A percentile compares a stretch with the other conserved stretches of the same genome.
Conservation (phyloP, 2,888 invertebrate genomes). For the Pseudoips prasinana region DNA sequence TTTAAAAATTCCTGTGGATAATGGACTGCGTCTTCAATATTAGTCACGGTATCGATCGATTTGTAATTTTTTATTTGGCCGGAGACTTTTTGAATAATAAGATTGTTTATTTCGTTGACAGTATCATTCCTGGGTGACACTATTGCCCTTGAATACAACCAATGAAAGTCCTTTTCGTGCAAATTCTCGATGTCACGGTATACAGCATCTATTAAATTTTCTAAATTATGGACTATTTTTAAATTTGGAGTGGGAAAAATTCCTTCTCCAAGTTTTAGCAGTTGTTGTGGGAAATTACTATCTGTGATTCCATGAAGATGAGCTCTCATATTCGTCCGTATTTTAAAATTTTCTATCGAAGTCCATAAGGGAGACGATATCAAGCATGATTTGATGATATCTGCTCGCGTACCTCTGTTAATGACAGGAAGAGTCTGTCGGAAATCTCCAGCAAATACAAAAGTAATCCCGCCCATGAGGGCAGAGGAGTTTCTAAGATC, state of each 20-base stretch:
- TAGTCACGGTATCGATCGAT: constrained; percentile 15
- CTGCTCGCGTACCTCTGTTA: constrained; percentile 34
- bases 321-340: constrained; percentile 1
- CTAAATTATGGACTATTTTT: constrained; percentile 9
- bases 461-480: constrained; percentile 37
- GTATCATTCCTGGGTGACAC: constrained; percentile 27
- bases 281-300: constrained; percentile 5
- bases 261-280: constrained; percentile 9
- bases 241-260: constrained; percentile 9
- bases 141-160: constrained; percentile 16
- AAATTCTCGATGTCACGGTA: too few species aligned
- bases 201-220: constrained; percentile 8
- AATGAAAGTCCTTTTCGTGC: too few species aligned
- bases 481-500: constrained; percentile 12
- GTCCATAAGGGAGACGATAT: constrained; percentile 7
- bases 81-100: constrained; percentile 8
- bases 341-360: constrained; percentile 1
- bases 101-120: constrained; percentile 13
- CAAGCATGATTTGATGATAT: constrained; percentile 37
- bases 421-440: constrained; percentile 29
- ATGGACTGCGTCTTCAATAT: constrained; percentile 16
- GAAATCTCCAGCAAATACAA: constrained; percentile 44
- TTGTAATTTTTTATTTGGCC: constrained; percentile 10
- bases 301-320: constrained; percentile 5
- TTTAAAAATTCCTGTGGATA: constrained; percentile 26